Percentiles rank a stretch among this genome's conserved stretches.
Conservation (phyloP, 2,888 invertebrate species). For the Tuberolachnus salignus region DNA sequence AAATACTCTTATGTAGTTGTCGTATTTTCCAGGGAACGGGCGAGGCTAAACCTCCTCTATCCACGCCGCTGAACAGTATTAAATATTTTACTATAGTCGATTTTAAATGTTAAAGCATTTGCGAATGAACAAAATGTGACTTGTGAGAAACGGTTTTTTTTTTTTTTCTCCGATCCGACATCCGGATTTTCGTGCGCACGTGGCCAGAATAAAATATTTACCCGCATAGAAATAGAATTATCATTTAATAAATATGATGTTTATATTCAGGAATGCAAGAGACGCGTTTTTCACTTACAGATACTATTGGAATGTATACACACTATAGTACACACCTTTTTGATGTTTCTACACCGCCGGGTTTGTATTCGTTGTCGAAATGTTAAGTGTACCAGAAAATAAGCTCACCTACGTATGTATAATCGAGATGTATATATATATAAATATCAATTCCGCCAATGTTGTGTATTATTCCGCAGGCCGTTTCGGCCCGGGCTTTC, state of each 20-base stretch:
- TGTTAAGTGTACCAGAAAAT: slow-evolving; percentile 19
- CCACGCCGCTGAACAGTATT: too few relatives aligned
- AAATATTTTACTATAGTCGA: too few relatives aligned
- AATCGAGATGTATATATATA: too few relatives aligned
- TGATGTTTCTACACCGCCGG: background rate
- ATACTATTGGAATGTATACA: background rate
- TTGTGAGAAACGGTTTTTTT: too few relatives aligned
- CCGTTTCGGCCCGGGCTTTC: slow-evolving; percentile 10
- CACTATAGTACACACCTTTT: background rate
- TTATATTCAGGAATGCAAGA: background rate
- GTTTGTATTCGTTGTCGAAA: background rate
- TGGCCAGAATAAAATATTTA: background rate
- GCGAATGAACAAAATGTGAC: too few relatives aligned
- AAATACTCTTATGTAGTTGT: too few relatives aligned
- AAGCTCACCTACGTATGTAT: background rate
- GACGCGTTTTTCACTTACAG: background rate
- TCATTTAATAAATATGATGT: background rate
- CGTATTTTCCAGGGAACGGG: too few relatives aligned
- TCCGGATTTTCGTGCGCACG: too few relatives aligned
- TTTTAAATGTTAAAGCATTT: too few relatives aligned
- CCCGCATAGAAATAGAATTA: background rate
- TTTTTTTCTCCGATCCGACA: too few relatives aligned
- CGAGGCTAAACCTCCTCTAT: too few relatives aligned
- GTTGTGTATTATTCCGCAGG: background rate
- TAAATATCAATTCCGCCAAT: too few relatives aligned